Evolutionary conservation across 2,797 vertebrate genomes (phyloP).

Genomic region (Apodemus agrarius): DNA sequence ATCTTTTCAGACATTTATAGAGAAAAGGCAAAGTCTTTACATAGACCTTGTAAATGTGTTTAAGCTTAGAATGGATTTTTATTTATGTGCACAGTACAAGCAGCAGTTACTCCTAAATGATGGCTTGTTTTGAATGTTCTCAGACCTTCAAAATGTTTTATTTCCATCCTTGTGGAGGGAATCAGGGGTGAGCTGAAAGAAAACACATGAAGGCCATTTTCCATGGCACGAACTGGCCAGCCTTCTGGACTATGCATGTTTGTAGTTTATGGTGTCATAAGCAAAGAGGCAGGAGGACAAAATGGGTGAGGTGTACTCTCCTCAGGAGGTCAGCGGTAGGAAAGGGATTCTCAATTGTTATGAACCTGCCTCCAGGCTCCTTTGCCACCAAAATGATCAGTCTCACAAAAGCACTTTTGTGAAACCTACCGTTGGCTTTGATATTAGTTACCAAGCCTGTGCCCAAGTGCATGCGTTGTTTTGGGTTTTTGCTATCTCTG

Average conservation of each 20-base stretch:
- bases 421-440: not conserved
- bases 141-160: conserved; percentile 70
- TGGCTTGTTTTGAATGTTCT: conserved; percentile 69
- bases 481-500: not conserved
- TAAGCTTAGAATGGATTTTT: conserved; percentile 68
- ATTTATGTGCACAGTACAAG: conserved; percentile 73
- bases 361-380: not conserved
- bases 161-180: conserved; percentile 63
- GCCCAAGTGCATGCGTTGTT: not conserved
- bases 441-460: not conserved
- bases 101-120: conserved; percentile 62
- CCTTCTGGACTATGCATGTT: not conserved
- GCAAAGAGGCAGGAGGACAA: not conserved
- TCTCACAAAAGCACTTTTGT: not conserved
- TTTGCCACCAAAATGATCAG: conserved; percentile 23
- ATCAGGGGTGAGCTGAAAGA: conserved; percentile 53
- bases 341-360: not conserved
- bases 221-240: conserved; percentile 52
- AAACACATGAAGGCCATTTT: conserved; percentile 69
- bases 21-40: conserved; percentile 77
- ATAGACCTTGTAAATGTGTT: conserved; percentile 62
- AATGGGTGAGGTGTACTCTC: not conserved
- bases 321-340: not conserved
- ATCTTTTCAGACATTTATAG: conserved; percentile 79
- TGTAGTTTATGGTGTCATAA: conserved; percentile 36